Percentiles rank a stretch among this genome's conserved stretches.
Evolutionary conservation across 2,797 vertebrate genomes (phyloP).

Genomic region (Merluccius polli): DNA sequence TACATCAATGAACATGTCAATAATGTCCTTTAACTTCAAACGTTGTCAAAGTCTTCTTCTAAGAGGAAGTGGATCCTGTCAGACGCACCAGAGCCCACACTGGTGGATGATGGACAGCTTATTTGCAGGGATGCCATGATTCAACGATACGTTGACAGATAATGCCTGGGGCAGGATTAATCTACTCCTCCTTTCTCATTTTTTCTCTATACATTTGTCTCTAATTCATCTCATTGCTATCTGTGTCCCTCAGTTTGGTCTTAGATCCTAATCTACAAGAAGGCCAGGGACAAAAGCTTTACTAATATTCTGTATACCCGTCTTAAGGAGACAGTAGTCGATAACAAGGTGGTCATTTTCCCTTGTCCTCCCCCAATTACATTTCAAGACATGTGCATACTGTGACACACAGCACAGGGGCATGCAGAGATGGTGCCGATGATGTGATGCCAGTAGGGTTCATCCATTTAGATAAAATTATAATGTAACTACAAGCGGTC

Average conservation of each 20-base stretch:
- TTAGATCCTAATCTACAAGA: conserved; percentile 38
- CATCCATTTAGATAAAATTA: not conserved
- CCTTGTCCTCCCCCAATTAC: conserved; percentile 40
- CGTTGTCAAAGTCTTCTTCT: not conserved
- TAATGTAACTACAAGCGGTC: not conserved
- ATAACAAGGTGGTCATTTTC: conserved; percentile 49
- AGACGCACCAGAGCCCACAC: not conserved
- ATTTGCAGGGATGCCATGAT: conserved; percentile 36
- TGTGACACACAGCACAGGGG: conserved; percentile 13
- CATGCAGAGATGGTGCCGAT: conserved; percentile 9
- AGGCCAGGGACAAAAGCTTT: conserved; percentile 37
- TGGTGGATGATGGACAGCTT: conserved; percentile 20
- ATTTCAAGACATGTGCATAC: conserved; percentile 7
- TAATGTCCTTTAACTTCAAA: not conserved
- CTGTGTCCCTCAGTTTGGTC: conserved; percentile 24
- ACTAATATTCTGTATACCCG: conserved; percentile 50
- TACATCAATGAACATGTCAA: not conserved
- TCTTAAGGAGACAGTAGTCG: conserved; percentile 45
- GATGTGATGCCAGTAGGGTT: not conserved
- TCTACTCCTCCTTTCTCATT: conserved; percentile 15
- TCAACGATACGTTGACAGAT: conserved; percentile 30
- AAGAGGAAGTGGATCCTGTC: not conserved
- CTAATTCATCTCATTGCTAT: not conserved
- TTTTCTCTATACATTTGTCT: not conserved
- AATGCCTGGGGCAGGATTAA: not conserved